Evolutionary conservation across 2,113 vertebrate species (phyloP), one percentile per base, ranked within the genome.

Genomic region (Alosa alosa): DNA sequence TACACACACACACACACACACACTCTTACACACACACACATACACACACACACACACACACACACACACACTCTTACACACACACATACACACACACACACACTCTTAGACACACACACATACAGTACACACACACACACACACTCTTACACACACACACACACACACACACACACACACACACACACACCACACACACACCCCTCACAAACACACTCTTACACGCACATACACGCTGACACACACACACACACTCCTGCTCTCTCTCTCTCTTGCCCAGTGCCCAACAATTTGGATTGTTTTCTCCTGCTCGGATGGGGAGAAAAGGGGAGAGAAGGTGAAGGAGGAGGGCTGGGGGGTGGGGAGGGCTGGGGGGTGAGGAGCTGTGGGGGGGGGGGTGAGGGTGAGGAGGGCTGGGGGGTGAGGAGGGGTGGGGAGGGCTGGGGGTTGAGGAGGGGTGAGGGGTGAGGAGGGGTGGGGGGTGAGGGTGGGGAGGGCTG

Each of bases 271-370:
- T 85, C 90, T 88, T 87, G 86, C 83, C 64, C 90, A 88, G 85
- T 39, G 68, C 78, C 83, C 18, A 86, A 88, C 90, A 86, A 88
- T 87, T 91, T 82, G 44, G 90, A 93, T 86, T 91, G 91, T 93
- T 36, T 85, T 85, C 90, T 4, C 52, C 52, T 18, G 52, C 52
- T 55, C 17, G 20, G 18, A 6, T 20, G 18, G 4, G 20, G 55
- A 22, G 55, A 88, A 31, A 25, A 9, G 10, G n/a, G 64, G n/a
- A 68, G n/a, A 31, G 64, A 68, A 68, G 81, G 50, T 84, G 2
- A 31, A 85, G 78, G 90, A 44, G 81, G 86, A 86, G 90, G 89
- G 91, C 92, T 84, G 50, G 50, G 11, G 50, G 50, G 13, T 50
- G 49, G 0, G 46, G 46, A 9, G 46, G 4, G 46, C 46, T 5